Evolutionary conservation across 2,113 vertebrate genomes (phyloP).

Genomic region (Ornithorhynchus anatinus): DNA sequence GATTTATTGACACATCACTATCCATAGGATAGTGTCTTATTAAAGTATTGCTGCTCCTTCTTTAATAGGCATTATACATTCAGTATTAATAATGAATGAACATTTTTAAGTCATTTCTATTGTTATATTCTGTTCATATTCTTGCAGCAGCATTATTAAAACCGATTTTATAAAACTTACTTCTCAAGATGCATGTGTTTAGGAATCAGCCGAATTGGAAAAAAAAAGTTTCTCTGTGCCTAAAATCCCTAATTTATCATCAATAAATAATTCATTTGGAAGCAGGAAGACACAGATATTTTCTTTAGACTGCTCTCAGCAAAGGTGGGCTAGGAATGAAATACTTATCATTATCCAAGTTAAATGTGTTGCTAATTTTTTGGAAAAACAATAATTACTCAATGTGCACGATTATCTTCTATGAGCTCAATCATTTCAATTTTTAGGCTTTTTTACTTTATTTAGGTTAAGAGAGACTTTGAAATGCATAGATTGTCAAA

Average conservation of each 20-base stretch:
- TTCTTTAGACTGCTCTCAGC: slow-evolving; percentile 37
- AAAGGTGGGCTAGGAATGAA: slow-evolving; percentile 40
- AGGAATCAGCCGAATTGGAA: slow-evolving; percentile 44
- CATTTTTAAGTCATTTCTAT: slow-evolving; percentile 72
- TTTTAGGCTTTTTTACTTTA: too few relatives aligned
- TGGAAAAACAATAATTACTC: slow-evolving; percentile 34
- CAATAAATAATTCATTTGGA: slow-evolving; percentile 67
- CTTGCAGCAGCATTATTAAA: slow-evolving; percentile 68
- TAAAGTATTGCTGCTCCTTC: slow-evolving; percentile 55
- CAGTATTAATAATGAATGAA: slow-evolving; percentile 70
- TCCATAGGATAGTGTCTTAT: slow-evolving; percentile 58
- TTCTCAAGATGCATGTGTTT: slow-evolving; percentile 58
- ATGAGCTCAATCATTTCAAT: slow-evolving; percentile 32
- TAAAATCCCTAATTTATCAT: slow-evolving; percentile 58
- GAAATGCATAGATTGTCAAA: neutral
- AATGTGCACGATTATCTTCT: slow-evolving; percentile 41
- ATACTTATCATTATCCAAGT: slow-evolving; percentile 23
- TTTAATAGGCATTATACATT: slow-evolving; percentile 63
- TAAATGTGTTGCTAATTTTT: slow-evolving; percentile 44
- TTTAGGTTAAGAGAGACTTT: neutral
- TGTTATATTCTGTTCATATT: slow-evolving; percentile 65
- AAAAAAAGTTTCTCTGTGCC: slow-evolving; percentile 40
- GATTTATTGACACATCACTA: slow-evolving; percentile 71
- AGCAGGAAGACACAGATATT: slow-evolving; percentile 25
- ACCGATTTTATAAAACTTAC: slow-evolving; percentile 61